Evolutionary conservation across 2,797 vertebrate species (phyloP).

Genomic region (Rhinatrema bivittatum): DNA sequence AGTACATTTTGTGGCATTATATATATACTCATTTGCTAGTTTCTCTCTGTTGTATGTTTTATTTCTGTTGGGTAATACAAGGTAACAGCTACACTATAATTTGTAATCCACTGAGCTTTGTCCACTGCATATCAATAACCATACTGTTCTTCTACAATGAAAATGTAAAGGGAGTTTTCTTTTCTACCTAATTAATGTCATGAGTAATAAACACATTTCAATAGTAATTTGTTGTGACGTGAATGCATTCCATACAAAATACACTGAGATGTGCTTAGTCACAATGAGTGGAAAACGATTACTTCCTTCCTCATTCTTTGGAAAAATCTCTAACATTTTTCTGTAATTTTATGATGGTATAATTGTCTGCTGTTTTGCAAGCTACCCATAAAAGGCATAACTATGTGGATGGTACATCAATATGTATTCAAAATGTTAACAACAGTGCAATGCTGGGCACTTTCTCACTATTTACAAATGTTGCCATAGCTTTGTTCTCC

Average conservation of each 20-base stretch:
- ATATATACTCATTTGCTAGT: too few relatives aligned
- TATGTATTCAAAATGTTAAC: neutral
- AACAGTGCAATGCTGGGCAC: neutral
- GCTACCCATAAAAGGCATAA: neutral
- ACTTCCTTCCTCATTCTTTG: neutral
- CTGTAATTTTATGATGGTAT: neutral
- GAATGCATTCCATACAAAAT: neutral
- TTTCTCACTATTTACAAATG: neutral
- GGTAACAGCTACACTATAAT: too few relatives aligned
- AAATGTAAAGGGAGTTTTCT: slow-evolving; percentile 17
- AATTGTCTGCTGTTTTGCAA: neutral
- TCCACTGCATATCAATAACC: slow-evolving; percentile 23
- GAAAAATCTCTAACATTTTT: neutral
- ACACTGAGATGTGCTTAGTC: neutral
- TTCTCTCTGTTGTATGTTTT: too few relatives aligned
- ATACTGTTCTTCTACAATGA: slow-evolving; percentile 12
- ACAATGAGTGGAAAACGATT: neutral
- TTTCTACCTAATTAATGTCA: slow-evolving; percentile 18
- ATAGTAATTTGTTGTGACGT: neutral
- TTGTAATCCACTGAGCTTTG: slow-evolving; percentile 18
- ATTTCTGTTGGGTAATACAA: too few relatives aligned
- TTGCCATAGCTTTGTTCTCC: neutral
- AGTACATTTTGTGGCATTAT: too few relatives aligned
- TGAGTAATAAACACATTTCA: slow-evolving; percentile 9
- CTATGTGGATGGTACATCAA: slow-evolving; percentile 1